These are phyloP conservation scores for Crocallis elinguaria DNA, from an alignment of 2,888 invertebrate species.

Conservation along the genomic window DNA sequence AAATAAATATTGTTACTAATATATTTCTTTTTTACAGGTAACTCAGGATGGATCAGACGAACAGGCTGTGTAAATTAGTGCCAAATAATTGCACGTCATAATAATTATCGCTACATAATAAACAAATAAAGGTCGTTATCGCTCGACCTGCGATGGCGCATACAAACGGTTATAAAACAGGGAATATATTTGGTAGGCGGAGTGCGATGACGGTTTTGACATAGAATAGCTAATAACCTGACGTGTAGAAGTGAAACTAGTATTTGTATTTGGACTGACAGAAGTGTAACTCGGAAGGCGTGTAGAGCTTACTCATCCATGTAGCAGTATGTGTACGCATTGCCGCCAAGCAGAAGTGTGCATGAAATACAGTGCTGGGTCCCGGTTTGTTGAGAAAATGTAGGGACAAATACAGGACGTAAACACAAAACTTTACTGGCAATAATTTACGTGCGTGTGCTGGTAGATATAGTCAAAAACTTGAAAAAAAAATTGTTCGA, in stretches of 20 bases:
- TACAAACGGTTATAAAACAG: slow-evolving; percentile 50
- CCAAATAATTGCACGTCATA: slow-evolving; percentile 46
- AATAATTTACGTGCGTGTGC: too few relatives aligned
- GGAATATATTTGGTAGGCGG: slow-evolving; percentile 43
- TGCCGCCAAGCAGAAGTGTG: too few relatives aligned
- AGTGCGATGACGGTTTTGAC: slow-evolving; percentile 26
- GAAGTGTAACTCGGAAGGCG: too few relatives aligned
- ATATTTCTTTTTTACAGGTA: slow-evolving; percentile 21
- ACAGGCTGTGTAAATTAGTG: slow-evolving; percentile 44
- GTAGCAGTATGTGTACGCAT: too few relatives aligned
- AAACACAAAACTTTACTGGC: too few relatives aligned
- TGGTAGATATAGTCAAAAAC: too few relatives aligned
- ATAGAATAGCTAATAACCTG: neutral
- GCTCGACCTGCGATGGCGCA: slow-evolving; percentile 46
- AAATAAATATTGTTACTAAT: slow-evolving; percentile 8
- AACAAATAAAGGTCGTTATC: slow-evolving; percentile 54
- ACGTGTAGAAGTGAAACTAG: neutral
- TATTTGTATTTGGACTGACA: neutral
- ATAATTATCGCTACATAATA: slow-evolving; percentile 49
- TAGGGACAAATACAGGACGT: too few relatives aligned
- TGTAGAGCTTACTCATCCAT: too few relatives aligned
- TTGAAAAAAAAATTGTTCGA: too few relatives aligned
- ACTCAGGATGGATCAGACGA: slow-evolving; percentile 1
- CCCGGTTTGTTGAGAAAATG: too few relatives aligned
- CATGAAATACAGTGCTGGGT: too few relatives aligned